phyloP scores from a whole-genome alignment of 2,113 vertebrate genomes.

The Paradisaea rubra region DNA sequence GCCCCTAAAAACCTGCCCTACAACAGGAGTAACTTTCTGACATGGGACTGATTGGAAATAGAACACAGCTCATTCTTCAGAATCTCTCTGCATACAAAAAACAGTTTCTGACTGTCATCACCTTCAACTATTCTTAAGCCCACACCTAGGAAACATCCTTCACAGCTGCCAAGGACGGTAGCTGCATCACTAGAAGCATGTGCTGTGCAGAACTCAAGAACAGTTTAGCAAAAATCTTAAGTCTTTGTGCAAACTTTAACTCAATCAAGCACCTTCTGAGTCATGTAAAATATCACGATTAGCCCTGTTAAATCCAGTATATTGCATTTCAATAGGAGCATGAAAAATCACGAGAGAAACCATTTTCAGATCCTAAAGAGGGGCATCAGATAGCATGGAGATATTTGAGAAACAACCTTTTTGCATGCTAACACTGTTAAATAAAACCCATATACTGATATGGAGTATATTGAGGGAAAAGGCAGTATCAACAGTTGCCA shows the following conservation, averaged over 20 bases:
- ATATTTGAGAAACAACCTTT: background rate
- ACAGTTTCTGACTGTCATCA: background rate
- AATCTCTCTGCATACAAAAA: background rate
- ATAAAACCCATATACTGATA: background rate
- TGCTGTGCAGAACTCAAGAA: background rate
- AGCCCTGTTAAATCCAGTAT: background rate
- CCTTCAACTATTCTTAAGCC: background rate
- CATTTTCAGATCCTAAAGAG: background rate
- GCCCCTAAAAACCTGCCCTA: background rate
- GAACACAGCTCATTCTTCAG: background rate
- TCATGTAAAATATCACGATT: background rate
- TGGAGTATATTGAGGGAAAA: background rate
- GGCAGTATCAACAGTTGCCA: conserved; percentile 50
- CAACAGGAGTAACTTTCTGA: background rate
- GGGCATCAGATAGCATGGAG: background rate
- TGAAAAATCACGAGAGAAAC: background rate
- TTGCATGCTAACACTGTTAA: background rate
- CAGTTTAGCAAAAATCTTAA: background rate
- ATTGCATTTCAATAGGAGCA: background rate
- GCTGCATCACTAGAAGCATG: background rate
- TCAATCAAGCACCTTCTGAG: background rate
- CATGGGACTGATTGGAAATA: background rate
- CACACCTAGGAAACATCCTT: background rate
- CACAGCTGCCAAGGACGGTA: background rate
- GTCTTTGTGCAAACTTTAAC: background rate